These are phyloP conservation scores for Drosophila quadrilineata DNA, from an alignment of 1,140 invertebrate species.

Conservation along the genomic window DNA sequence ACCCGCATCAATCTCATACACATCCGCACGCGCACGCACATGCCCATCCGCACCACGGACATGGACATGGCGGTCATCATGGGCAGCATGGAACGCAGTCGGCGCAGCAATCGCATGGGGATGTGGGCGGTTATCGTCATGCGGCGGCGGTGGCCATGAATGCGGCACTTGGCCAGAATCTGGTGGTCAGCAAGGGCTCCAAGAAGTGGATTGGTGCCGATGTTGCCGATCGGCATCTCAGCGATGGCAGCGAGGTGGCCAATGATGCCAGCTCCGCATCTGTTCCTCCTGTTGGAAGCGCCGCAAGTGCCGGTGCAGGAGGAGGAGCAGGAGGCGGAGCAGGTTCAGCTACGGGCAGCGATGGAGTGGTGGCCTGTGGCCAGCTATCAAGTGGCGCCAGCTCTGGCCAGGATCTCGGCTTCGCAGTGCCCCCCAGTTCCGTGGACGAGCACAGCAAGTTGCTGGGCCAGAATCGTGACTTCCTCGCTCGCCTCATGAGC, in stretches of 20 bases:
- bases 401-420: constrained; percentile 54
- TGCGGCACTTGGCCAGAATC: constrained; percentile 67
- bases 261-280: constrained; percentile 20
- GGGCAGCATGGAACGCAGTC: constrained; percentile 48
- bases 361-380: constrained; percentile 10
- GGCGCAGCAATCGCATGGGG: constrained; percentile 40
- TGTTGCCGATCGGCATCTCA: constrained; percentile 60
- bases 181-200: constrained; percentile 80
- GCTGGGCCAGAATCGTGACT: constrained; percentile 75
- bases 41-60: constrained; percentile 3
- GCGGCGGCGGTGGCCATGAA: constrained; percentile 62
- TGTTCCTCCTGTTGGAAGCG: too few relatives aligned
- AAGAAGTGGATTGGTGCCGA: constrained; percentile 80
- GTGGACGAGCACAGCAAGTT: constrained; percentile 75
- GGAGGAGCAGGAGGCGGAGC: neutral
- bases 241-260: constrained; percentile 51
- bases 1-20: constrained; percentile 27
- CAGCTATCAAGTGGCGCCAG: constrained; percentile 28
- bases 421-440: constrained; percentile 64
- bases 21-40: constrained; percentile 49
- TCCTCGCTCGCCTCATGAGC: constrained; percentile 74
- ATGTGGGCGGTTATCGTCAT: constrained; percentile 59
- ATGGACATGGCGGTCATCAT: constrained; percentile 27
- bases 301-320: too few relatives aligned
- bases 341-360: neutral